A percentile compares a stretch with the other conserved stretches of the same genome.
Evolutionary conservation across 2,797 vertebrate species (phyloP).

Genomic region (Crax fasciolata): DNA sequence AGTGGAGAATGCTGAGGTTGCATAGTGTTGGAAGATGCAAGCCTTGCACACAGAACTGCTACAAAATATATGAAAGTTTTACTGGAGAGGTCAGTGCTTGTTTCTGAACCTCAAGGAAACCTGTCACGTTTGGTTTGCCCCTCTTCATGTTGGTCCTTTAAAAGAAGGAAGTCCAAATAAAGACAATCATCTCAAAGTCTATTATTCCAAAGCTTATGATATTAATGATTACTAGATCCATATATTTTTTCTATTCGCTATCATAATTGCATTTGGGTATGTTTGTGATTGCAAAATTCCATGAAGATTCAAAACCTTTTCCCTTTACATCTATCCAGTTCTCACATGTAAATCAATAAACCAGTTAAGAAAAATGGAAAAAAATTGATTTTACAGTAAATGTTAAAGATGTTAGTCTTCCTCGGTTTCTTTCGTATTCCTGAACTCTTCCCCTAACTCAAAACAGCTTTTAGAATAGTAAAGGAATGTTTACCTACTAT

Average conservation of each 20-base stretch:
- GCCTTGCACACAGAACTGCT: fast-evolving
- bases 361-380: neutral
- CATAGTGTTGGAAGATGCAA: fast-evolving
- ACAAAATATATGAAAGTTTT: neutral
- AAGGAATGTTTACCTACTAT: neutral
- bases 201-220: neutral
- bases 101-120: neutral
- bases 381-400: neutral
- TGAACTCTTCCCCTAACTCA: neutral
- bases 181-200: neutral
- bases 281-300: neutral
- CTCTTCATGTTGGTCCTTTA: neutral
- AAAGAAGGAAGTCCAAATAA: neutral
- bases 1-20: neutral
- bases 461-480: neutral
- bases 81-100: neutral
- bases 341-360: neutral
- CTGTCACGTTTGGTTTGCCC: neutral
- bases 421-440: neutral
- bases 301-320: neutral
- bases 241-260: neutral
- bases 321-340: neutral
- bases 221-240: neutral
- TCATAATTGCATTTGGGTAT: fast-evolving
- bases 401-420: neutral